Evolutionary conservation across 2,888 invertebrate species (phyloP).

Genomic region (Callosobruchus maculatus): DNA sequence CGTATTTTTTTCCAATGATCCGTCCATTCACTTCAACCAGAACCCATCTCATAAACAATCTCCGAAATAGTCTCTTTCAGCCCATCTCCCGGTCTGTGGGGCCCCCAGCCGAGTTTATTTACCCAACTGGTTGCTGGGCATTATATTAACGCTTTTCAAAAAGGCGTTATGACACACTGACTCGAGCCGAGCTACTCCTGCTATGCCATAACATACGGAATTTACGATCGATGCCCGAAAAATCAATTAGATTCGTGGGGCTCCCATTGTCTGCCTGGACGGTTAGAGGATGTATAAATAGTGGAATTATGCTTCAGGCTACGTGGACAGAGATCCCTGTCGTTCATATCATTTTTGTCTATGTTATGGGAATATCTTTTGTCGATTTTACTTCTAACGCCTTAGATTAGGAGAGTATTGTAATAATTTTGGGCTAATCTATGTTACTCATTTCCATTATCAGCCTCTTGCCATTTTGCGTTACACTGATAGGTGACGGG

Average conservation of each 20-base stretch:
- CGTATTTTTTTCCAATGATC: no score
- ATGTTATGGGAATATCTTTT: background rate
- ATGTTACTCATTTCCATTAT: no score
- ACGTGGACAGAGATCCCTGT: background rate
- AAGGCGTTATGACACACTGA: background rate
- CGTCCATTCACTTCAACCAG: background rate
- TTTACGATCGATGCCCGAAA: background rate
- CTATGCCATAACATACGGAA: background rate
- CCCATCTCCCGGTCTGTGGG: background rate
- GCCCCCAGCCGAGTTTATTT: background rate
- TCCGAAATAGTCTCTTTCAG: background rate
- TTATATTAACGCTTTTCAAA: background rate
- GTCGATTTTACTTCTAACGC: no score
- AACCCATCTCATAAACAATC: background rate
- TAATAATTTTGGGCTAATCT: no score
- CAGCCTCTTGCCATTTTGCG: no score
- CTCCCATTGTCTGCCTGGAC: background rate
- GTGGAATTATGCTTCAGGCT: background rate
- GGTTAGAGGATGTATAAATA: background rate
- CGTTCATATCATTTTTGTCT: background rate
- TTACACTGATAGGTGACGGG: no score
- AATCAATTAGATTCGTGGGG: background rate
- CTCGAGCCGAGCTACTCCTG: background rate
- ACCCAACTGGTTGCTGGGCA: background rate
- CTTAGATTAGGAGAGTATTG: no score